Evolutionary conservation across 2,113 vertebrate genomes (phyloP), one percentile per base, ranked within the genome.

Genomic region (Coptodon rendalli): DNA sequence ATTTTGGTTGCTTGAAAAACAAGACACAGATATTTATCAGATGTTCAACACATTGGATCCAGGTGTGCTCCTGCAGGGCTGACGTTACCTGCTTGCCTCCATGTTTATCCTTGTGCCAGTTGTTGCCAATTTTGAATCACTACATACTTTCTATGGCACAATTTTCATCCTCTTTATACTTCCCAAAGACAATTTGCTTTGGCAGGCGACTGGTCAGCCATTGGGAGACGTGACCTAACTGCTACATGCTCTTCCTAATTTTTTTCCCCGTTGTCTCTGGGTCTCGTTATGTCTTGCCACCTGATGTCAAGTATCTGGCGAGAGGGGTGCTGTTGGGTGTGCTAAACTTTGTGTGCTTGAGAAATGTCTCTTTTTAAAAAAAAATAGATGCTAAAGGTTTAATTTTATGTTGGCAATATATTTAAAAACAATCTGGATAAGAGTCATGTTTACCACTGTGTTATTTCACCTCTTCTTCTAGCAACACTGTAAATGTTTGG

Each of bases 311-410:
- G 24, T 27, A 5, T 2, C 68, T 48, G 24, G 40, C 0, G 14
- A 48, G 40, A 27, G 0, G 5, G 4, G 24, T 2, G 22, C 31
- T 22, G 10, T 4, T 76, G 68, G 0, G 4, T 17, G 40, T 76
- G 68, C 24, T 7, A 27, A 76, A 6, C 9, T 29, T 1, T 29
- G 5, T 48, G 24, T 29, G 71, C 8, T 17, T 73, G 40, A 48
- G 40, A 2, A 76, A 76, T 17, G 0, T 48, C 14, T 29, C 0
- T 27, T 48, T 48, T 16, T 4, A 0, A 3, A 1, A 10, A 9
- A 7, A 16, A 8, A 38, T 50, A 76, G 71, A 50, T 31, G 43
- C 27, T 3, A 48, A 31, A 31, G 16, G 14, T 78, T 29, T 31
- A 12, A 76, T 50, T 48, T 76, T 7, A 29, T 76, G 16, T 48